phyloP scores from a whole-genome alignment of 2,113 vertebrate species.

The Miniopterus natalensis region DNA sequence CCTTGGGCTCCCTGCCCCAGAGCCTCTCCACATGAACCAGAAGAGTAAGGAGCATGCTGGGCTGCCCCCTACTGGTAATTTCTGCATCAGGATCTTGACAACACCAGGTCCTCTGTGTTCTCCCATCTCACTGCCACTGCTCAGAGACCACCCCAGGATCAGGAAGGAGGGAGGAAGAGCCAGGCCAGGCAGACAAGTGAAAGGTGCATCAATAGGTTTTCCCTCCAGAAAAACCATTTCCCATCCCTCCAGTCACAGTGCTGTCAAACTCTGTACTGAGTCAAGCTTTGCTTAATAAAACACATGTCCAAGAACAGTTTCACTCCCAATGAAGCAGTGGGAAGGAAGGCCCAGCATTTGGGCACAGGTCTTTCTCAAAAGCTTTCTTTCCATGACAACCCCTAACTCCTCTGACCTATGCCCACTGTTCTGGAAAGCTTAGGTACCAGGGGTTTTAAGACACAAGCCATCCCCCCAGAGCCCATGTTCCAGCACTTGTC shows the following conservation, averaged over 20 bases:
- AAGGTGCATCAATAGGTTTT: not conserved
- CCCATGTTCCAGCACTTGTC: not conserved
- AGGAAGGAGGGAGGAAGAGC: not conserved
- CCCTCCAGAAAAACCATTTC: not conserved
- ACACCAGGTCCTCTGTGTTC: not conserved
- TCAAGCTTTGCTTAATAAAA: not conserved
- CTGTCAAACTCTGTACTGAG: not conserved
- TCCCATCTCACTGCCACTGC: not conserved
- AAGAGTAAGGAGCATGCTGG: not conserved
- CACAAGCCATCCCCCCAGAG: not conserved
- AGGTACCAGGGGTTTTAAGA: not conserved
- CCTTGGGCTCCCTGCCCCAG: not conserved
- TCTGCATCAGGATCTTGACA: not conserved
- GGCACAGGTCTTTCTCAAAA: not conserved
- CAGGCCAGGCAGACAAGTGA: not conserved
- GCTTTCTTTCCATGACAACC: not conserved
- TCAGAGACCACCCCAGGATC: not conserved
- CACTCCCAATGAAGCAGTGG: not conserved
- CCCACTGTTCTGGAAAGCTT: not conserved
- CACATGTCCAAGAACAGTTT: not conserved
- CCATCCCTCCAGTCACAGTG: not conserved
- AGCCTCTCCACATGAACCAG: not conserved
- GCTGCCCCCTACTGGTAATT: conserved; percentile 71
- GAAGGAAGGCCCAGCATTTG: not conserved
- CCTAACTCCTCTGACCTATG: not conserved